Base-by-base conservation (phyloP, 2,113 vertebrate genomes). In the Gorsachius goisagi region DNA sequence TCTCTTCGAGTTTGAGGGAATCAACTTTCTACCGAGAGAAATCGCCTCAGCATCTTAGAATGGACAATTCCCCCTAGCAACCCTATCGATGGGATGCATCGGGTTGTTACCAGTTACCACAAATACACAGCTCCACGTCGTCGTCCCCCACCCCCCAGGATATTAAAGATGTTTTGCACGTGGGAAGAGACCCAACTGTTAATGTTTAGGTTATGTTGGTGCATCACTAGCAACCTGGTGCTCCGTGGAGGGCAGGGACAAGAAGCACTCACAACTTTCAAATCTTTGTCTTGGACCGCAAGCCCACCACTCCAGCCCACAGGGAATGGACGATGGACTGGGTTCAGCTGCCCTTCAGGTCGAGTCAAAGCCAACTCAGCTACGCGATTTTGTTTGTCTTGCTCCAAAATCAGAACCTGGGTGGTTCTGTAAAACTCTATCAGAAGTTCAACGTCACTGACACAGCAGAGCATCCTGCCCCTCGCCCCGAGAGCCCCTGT, bases 71-170 rank as follows among this genome's bases (percentile, higher is more conserved):
- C 21, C 37, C 41, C 47, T 23, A 12, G 62, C 52, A 62, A 9
- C 44, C n/a, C 28, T 3, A 30, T 0, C 9, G 11, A 10, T 15
- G 58, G 66, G 39, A 69, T 4, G 18, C 3, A 3, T n/a, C 8
- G 26, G 80, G 68, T 39, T 39, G 37, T 39, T 39, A 39, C 37
- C 37, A 39, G 37, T 39, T 39, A 71, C 41, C 27, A 8, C 47
- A 11, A 41, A 19, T 19, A 18, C 64, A 9, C 15, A 16, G 24
- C 11, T 47, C 63, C 68, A 21, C 0, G 0, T 4, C 41, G n/a
- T n/a, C n/a, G 37, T 13, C 12, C 39, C 39, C 39, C 39, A 21
- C 26, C 21, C 35, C 19, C 30, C 21, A 18, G 66, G 76, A 11
- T 6, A 11, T 0, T 55, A 15, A 26, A 74, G 72, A 1, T 8